These are phyloP conservation scores for Odontophorus gujanensis DNA, from an alignment of 2,113 vertebrate genomes.

Conservation along the genomic window DNA sequence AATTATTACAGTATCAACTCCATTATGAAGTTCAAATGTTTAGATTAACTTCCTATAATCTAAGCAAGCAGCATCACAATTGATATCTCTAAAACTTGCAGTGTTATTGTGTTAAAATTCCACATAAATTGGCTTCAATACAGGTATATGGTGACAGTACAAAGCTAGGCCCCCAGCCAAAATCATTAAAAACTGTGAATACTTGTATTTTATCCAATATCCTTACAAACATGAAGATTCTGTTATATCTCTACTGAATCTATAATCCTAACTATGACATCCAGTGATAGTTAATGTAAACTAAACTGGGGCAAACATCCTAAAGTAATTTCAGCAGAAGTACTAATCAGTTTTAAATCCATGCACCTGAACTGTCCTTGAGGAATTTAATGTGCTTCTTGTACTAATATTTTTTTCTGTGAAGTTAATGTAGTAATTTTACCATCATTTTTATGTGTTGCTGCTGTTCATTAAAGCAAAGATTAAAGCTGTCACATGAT, in stretches of 20 bases:
- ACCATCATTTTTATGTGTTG: constrained; percentile 37
- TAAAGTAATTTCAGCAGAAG: constrained; percentile 7
- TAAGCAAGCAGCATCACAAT: background rate
- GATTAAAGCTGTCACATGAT: constrained; percentile 49
- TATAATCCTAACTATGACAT: background rate
- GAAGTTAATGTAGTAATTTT: constrained; percentile 47
- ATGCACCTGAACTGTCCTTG: constrained; percentile 25
- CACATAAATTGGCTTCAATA: background rate
- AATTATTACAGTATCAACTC: too few relatives aligned
- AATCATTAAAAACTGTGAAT: background rate
- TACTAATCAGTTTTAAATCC: constrained; percentile 17
- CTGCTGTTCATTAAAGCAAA: constrained; percentile 49
- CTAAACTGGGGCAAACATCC: background rate
- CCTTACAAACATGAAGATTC: background rate
- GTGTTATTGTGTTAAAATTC: background rate
- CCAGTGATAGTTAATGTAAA: background rate
- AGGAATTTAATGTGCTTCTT: constrained; percentile 34
- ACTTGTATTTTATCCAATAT: background rate
- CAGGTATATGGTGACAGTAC: background rate
- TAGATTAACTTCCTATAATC: background rate
- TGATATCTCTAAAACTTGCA: background rate
- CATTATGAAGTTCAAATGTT: background rate
- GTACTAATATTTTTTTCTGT: constrained; percentile 38
- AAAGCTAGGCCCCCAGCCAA: background rate
- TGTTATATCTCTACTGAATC: background rate